Evolutionary conservation across 2,797 vertebrate genomes (phyloP), one percentile per base, ranked within the genome.

Genomic region (Falco naumanni): DNA sequence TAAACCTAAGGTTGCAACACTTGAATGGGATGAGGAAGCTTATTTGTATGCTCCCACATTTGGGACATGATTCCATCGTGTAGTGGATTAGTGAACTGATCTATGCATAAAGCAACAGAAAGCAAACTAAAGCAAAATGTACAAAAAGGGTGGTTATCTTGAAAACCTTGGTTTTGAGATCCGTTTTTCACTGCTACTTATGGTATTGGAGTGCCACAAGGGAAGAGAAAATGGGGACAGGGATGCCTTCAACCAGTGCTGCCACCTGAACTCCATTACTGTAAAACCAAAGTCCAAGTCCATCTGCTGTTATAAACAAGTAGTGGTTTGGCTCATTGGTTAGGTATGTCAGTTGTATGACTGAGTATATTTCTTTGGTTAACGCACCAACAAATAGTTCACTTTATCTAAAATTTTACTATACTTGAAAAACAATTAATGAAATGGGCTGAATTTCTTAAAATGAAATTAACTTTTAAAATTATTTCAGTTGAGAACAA

Each of bases 11-110:
- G 71, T 81, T 0, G 0, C 76, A 77, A 41, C 53, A 41, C 68
- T 95, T 91, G 90, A 89, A 92, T 57, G 45, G 86, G 84, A 80
- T 92, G 81, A 94, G 53, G 50, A 83, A 89, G 88, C 64, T 90
- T 90, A 75, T 85, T 92, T 90, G 64, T 75, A 57, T 48, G 72
- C 61, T 95, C 50, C 47, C 0, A 0, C 26, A n/a, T 80, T 71
- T 0, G 0, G 65, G 79, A 77, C 3, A 2, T 51, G 71, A 87
- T 92, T 92, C 50, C 60, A 64, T 14, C 2, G 2, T 85, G 37
- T 61, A 53, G 56, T 48, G 53, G 78, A 93, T 89, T 94, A 83
- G 64, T 60, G 48, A 80, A 61, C 37, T 56, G 86, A 74, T 70
- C 56, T 87, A 12, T 29, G n/a, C 66, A 82, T 70, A 92, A 91